Evolutionary conservation across 2,888 invertebrate species (phyloP).

Genomic region (Rhagonycha lutea): DNA sequence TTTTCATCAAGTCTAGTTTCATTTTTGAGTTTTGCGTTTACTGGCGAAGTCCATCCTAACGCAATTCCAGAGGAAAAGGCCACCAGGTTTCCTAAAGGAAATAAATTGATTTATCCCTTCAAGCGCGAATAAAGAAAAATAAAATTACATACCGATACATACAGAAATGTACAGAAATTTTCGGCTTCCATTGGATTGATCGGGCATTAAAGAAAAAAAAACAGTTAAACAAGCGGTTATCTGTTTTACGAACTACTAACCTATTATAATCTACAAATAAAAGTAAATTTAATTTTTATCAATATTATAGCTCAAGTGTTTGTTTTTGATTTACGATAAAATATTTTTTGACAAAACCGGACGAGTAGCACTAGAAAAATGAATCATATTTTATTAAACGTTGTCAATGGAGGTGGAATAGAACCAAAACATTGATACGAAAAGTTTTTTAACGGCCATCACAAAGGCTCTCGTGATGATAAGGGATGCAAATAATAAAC

Average conservation of each 20-base stretch:
- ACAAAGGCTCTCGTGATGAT: too few relatives aligned
- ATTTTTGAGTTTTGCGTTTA: constrained; percentile 45
- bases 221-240: background rate
- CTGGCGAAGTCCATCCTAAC: constrained; percentile 58
- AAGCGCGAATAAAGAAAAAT: too few relatives aligned
- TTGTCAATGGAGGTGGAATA: too few relatives aligned
- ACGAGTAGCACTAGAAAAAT: background rate
- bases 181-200: background rate
- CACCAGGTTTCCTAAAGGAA: constrained; percentile 49
- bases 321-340: background rate
- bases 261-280: background rate
- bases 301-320: background rate
- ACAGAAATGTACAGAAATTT: background rate
- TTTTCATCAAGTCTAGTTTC: constrained; percentile 19
- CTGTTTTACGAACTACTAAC: background rate
- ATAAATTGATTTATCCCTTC: too few relatives aligned
- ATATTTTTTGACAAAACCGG: background rate
- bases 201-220: background rate
- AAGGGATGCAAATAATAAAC: too few relatives aligned
- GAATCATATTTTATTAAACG: background rate
- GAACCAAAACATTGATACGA: too few relatives aligned
- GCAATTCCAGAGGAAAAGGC: constrained; percentile 55
- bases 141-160: background rate
- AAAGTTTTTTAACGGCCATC: too few relatives aligned
- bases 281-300: background rate